Percentiles rank a stretch among this genome's conserved stretches.
Evolutionary conservation across 2,113 vertebrate genomes (phyloP).

Genomic region (Sceloporus undulatus): DNA sequence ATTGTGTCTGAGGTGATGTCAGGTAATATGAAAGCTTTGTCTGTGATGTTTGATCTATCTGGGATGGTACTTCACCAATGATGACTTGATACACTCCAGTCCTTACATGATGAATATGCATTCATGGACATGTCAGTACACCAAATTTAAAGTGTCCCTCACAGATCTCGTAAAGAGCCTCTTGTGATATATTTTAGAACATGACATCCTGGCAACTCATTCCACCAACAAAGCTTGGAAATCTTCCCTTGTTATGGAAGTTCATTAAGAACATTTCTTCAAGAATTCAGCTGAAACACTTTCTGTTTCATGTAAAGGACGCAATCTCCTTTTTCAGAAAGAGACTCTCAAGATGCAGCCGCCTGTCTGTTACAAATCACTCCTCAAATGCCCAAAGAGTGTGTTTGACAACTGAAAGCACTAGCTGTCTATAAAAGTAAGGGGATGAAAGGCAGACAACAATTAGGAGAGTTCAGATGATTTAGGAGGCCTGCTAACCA

Average conservation of each 20-base stretch:
- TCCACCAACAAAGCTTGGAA: not conserved
- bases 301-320: constrained; percentile 27
- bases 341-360: not conserved
- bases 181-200: not conserved
- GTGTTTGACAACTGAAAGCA: constrained; percentile 20
- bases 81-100: not conserved
- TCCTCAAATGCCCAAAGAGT: constrained; percentile 22
- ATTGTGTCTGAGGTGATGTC: not conserved
- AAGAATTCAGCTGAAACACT: not conserved
- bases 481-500: constrained; percentile 16
- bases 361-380: not conserved
- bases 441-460: constrained; percentile 3
- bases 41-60: not conserved
- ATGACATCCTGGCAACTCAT: not conserved
- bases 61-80: not conserved
- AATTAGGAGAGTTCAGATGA: not conserved
- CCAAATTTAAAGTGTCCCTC: not conserved
- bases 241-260: not conserved
- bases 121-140: not conserved
- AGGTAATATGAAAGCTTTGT: not conserved
- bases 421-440: not conserved
- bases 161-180: constrained; percentile 16
- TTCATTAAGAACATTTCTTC: constrained; percentile 9
- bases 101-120: constrained; percentile 9
- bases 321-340: constrained; percentile 19